Percentiles rank a stretch among this genome's conserved stretches.
Evolutionary conservation across 2,888 invertebrate genomes (phyloP).

Genomic region (Bombylius major): DNA sequence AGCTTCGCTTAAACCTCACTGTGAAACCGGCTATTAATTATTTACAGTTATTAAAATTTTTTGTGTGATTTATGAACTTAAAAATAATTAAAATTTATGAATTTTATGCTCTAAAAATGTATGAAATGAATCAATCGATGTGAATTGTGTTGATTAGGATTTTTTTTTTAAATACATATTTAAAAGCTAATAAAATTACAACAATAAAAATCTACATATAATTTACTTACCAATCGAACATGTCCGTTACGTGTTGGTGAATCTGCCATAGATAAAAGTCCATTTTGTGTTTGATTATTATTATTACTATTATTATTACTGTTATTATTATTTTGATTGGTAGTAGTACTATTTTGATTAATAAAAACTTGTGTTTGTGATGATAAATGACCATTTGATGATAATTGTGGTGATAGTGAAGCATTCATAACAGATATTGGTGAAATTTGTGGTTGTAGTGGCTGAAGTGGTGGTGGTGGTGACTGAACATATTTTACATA

Average conservation of each 20-base stretch:
- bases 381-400: conserved; percentile 21
- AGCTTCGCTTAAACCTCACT: no score
- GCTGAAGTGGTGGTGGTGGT: neutral
- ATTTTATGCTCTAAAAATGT: no score
- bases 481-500: neutral
- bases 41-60: no score
- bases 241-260: conserved; percentile 19
- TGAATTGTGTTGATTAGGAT: no score
- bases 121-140: no score
- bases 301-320: conserved; percentile 5
- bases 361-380: conserved; percentile 16
- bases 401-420: neutral
- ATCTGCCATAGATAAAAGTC: conserved; percentile 21
- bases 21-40: no score
- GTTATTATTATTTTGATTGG: conserved; percentile 14
- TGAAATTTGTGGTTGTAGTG: conserved; percentile 17
- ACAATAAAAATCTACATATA: no score
- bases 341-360: no score
- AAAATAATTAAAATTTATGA: no score
- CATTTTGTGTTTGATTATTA: conserved; percentile 12
- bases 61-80: no score
- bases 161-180: no score
- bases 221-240: conserved; percentile 21
- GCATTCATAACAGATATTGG: conserved; percentile 22
- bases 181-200: no score